These are phyloP conservation scores for Suncus etruscus DNA, from an alignment of 2,113 vertebrate genomes.

Conservation along the genomic window DNA sequence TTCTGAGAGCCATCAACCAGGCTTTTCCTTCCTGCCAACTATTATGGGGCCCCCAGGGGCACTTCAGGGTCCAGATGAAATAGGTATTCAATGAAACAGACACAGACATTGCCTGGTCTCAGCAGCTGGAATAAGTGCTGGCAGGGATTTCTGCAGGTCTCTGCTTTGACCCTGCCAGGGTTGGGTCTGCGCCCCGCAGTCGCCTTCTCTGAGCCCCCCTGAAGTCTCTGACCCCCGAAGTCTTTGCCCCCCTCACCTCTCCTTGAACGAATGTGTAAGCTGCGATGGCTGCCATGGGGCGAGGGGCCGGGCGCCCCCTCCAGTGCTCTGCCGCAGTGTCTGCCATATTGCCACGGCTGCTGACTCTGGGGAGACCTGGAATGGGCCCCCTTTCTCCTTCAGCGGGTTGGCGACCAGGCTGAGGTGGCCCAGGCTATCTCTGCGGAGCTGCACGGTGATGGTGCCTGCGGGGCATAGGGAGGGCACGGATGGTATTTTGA, in stretches of 20 bases:
- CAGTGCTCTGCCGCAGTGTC: conserved; percentile 68
- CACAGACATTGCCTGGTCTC: no score
- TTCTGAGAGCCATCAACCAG: neutral
- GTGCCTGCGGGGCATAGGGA: conserved; percentile 77
- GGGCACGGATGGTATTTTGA: neutral
- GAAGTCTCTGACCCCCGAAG: neutral
- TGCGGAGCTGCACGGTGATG: conserved; percentile 84
- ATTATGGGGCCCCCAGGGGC: neutral
- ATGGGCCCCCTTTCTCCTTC: conserved; percentile 54
- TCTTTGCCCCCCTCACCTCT: conserved; percentile 83
- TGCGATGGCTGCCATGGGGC: conserved; percentile 77
- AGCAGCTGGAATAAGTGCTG: no score
- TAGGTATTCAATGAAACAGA: conserved; percentile 45
- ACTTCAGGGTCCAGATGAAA: neutral
- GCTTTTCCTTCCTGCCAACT: neutral
- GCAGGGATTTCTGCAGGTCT: conserved; percentile 5
- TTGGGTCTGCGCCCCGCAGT: neutral
- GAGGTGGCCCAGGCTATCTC: conserved; percentile 86
- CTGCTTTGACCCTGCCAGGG: accelerated
- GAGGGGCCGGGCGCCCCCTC: neutral
- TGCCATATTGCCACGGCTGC: conserved; percentile 76
- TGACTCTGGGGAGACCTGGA: conserved; percentile 62
- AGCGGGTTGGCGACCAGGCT: conserved; percentile 85
- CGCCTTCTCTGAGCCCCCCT: no score
- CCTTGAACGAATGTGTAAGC: conserved; percentile 75